phyloP scores from a whole-genome alignment of 2,113 vertebrate species.

The Sinocyclocheilus rhinocerous region DNA sequence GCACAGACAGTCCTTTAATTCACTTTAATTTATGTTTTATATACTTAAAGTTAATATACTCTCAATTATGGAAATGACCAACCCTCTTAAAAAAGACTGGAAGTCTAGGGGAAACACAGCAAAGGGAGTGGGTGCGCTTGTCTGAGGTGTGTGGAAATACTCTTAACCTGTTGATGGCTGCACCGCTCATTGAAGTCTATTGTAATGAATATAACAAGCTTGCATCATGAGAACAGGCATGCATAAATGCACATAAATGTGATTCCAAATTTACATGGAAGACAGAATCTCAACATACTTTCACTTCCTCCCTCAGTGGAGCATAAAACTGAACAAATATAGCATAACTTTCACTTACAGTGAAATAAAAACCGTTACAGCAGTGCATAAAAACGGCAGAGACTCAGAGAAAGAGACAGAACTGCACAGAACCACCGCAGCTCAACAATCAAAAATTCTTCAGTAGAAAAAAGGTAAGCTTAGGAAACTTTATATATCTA shows the following conservation, averaged over 20 bases:
- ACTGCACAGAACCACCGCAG: neutral
- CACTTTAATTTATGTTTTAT: neutral
- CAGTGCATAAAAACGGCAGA: neutral
- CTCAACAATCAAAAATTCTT: neutral
- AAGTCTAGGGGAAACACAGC: neutral
- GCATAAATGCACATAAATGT: neutral
- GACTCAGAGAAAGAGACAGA: neutral
- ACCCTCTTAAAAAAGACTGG: neutral
- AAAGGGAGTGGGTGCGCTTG: neutral
- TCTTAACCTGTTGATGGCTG: neutral
- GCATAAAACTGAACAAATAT: conserved; percentile 10
- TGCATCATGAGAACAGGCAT: neutral
- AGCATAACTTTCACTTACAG: conserved; percentile 18
- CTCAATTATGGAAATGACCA: neutral
- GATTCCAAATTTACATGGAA: conserved; percentile 2
- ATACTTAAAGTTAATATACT: neutral
- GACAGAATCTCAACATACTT: conserved; percentile 16
- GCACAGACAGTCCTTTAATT: neutral
- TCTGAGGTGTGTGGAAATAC: neutral
- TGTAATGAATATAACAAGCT: neutral
- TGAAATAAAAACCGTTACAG: neutral
- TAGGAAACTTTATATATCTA: neutral
- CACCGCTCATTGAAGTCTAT: neutral
- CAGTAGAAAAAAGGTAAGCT: conserved; percentile 24
- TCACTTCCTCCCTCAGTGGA: conserved; percentile 46